These are phyloP conservation scores for Perdita meconis DNA, from an alignment of 2,888 invertebrate species.

Conservation along the genomic window DNA sequence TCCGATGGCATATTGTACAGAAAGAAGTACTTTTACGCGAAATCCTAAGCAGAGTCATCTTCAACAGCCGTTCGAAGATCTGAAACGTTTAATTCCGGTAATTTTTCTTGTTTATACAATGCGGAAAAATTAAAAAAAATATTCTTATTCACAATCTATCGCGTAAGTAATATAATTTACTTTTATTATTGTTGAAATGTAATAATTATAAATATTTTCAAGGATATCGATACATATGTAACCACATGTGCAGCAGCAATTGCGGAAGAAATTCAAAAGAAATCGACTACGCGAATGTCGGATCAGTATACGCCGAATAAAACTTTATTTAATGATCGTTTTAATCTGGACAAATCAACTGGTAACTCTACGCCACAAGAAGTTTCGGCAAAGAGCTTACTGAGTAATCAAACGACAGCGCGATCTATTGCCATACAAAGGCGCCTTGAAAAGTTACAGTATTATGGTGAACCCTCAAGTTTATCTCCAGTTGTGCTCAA, in stretches of 20 bases:
- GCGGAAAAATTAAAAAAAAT: not conserved
- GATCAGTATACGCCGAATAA: slow-evolving; percentile 45
- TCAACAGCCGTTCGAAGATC: slow-evolving; percentile 84
- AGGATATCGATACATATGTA: slow-evolving; percentile 73
- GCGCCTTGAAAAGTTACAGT: slow-evolving; percentile 85
- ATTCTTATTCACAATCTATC: too few species aligned
- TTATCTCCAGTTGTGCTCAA: slow-evolving; percentile 84
- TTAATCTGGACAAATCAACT: slow-evolving; percentile 9
- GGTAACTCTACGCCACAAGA: slow-evolving; percentile 6
- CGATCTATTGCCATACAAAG: slow-evolving; percentile 69
- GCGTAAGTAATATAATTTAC: too few species aligned
- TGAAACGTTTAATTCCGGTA: slow-evolving; percentile 82
- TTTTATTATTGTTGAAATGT: too few species aligned
- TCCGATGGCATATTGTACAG: slow-evolving; percentile 87
- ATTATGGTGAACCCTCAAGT: slow-evolving; percentile 86
- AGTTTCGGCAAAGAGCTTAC: not conserved
- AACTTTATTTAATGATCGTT: slow-evolving; percentile 10
- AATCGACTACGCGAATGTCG: slow-evolving; percentile 60
- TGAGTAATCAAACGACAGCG: slow-evolving; percentile 28
- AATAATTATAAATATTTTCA: slow-evolving; percentile 33
- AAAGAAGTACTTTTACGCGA: slow-evolving; percentile 87
- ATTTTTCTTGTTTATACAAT: slow-evolving; percentile 13
- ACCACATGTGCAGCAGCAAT: slow-evolving; percentile 73
- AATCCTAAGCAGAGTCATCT: slow-evolving; percentile 86
- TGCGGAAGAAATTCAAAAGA: slow-evolving; percentile 73